phyloP scores from a whole-genome alignment of 1,140 invertebrate genomes.

The Dolichoris vasculosae region DNA sequence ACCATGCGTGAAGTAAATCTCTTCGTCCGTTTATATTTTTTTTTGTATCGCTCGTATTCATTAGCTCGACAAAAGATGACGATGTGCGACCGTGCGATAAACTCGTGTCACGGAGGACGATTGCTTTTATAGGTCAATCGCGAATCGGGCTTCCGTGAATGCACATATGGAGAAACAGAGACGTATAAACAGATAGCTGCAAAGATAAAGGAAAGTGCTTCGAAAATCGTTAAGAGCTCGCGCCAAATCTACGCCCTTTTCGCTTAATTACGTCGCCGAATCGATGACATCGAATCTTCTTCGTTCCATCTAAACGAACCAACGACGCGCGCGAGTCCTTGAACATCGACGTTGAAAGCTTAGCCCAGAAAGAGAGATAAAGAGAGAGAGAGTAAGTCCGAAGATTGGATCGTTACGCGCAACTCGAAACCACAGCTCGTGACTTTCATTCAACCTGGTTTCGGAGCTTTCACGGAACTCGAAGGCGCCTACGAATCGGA shows the following conservation, averaged over 20 bases:
- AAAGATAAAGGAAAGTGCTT: constrained; percentile 62
- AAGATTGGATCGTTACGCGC: constrained; percentile 7
- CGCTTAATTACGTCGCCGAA: constrained; percentile 3
- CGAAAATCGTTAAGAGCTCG: constrained; percentile 70
- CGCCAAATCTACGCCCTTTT: neutral
- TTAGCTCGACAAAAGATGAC: neutral
- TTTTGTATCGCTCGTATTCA: neutral
- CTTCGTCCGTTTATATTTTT: neutral
- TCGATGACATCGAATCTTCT: neutral
- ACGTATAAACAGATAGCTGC: neutral
- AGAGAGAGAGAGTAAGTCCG: neutral
- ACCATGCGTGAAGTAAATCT: neutral
- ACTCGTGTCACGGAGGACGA: constrained; percentile 36
- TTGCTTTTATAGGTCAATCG: constrained; percentile 63
- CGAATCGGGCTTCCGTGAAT: constrained; percentile 68
- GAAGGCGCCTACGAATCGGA: too few relatives aligned
- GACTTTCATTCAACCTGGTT: neutral
- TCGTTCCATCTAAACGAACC: neutral
- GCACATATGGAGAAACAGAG: constrained; percentile 46
- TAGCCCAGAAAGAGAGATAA: neutral
- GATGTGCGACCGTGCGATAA: neutral
- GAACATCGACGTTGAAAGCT: constrained; percentile 26
- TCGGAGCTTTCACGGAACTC: too few relatives aligned
- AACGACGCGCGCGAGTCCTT: constrained; percentile 1
- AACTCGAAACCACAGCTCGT: neutral